These are phyloP conservation scores for Petroica traversi DNA, from an alignment of 2,113 vertebrate species.

Conservation along the genomic window DNA sequence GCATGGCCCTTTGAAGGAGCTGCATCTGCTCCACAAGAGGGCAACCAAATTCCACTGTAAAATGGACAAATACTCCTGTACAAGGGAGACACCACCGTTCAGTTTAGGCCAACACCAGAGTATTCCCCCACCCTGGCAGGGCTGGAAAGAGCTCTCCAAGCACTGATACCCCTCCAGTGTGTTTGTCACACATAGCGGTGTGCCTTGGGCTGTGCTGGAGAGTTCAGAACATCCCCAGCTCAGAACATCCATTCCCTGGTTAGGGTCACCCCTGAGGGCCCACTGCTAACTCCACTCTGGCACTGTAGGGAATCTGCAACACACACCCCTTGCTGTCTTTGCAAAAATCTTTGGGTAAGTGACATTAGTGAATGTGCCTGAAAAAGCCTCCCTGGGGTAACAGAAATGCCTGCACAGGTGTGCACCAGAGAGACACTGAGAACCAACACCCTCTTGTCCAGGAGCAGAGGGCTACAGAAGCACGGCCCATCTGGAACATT, in stretches of 20 bases:
- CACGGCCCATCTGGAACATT: not conserved
- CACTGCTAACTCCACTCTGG: not conserved
- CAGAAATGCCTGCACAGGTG: not conserved
- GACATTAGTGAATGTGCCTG: not conserved
- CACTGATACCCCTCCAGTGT: not conserved
- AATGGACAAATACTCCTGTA: not conserved
- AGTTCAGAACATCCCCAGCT: not conserved
- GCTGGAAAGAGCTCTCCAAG: not conserved
- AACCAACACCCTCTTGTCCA: not conserved
- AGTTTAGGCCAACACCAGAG: not conserved
- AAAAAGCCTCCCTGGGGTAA: not conserved
- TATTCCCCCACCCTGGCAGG: not conserved
- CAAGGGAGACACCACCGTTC: not conserved
- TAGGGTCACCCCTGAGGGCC: not conserved
- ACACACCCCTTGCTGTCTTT: not conserved
- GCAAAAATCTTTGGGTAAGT: not conserved
- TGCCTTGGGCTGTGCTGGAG: not conserved
- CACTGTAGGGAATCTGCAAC: not conserved
- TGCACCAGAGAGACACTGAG: not conserved
- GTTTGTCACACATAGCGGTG: not conserved
- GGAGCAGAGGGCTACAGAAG: not conserved
- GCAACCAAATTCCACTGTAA: slow-evolving; percentile 63
- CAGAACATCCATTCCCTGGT: not conserved
- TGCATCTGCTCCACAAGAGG: slow-evolving; percentile 74
- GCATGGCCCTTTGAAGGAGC: not conserved